Evolutionary conservation across 2,113 vertebrate genomes (phyloP), one percentile per base, ranked within the genome.

Genomic region (Callipepla californica): DNA sequence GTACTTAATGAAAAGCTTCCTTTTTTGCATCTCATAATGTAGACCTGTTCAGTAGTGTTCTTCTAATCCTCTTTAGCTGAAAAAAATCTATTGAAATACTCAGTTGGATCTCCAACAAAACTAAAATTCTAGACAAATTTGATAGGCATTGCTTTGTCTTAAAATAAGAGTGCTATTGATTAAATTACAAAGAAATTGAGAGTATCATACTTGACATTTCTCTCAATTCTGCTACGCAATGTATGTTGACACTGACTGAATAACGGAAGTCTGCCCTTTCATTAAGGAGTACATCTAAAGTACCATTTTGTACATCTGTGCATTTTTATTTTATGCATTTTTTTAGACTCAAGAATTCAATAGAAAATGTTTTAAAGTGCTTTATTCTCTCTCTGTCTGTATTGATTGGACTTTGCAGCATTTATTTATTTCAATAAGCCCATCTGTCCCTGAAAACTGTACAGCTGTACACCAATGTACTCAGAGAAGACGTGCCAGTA

Each of bases 391-490:
- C 25, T 86, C 10, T 65, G 2, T 91, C 62, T 93, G 55, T 85
- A 92, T 94, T 83, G 94, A 95, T 95, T 96, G 77, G 76, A 87
- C 77, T 94, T 97, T 42, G 50, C 82, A 92, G 82, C 91, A 90
- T 97, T 96, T 96, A 80, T 96, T 96, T 92, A 91, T 91, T 95
- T 97, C 89, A 96, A 4, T 96, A 91, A 96, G 91, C 66, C 85
- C 61, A 87, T 96, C 87, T 93, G 94, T 97, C 95, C 61, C 85
- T 94, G 53, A 93, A 92, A 95, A 95, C 88, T 82, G 62, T 93
- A 82, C 42, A 95, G 51, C 89, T 96, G 87, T 96, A 74, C 88
- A 63, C 90, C 80, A 92, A 18, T 82, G 70, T 68, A 94, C 12
- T 58, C 78, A 82, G 61, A 97, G 65, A 85, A 94, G 83, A 79